These are phyloP conservation scores for Caenorhabditis uteleia DNA, from an alignment of 2,888 invertebrate species.

Conservation along the genomic window DNA sequence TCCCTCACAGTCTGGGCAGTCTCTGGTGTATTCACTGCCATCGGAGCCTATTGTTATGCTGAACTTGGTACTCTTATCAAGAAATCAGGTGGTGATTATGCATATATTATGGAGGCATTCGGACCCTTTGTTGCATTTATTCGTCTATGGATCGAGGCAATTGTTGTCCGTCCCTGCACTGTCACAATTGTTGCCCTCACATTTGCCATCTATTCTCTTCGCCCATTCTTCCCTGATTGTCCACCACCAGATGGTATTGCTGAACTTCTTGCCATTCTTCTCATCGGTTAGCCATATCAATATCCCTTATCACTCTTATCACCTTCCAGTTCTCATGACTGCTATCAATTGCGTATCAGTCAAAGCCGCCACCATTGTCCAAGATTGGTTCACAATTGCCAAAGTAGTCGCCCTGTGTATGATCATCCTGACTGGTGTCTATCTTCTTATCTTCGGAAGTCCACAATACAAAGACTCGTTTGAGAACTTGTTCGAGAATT, in stretches of 20 bases:
- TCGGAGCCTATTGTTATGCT: conserved; percentile 96
- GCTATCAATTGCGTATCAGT: conserved; percentile 98
- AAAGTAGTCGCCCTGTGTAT: conserved; percentile 84
- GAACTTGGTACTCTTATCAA: conserved; percentile 77
- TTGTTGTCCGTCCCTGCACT: conserved; percentile 87
- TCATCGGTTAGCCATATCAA: conserved; percentile 80
- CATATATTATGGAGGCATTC: conserved; percentile 95
- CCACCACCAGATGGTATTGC: conserved; percentile 87
- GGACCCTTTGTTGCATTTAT: conserved; percentile 96
- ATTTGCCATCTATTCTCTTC: conserved; percentile 92
- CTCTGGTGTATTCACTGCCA: conserved; percentile 93
- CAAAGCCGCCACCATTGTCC: conserved; percentile 89
- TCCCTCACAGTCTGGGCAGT: conserved; percentile 89
- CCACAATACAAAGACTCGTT: conserved; percentile 78
- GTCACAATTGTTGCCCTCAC: conserved; percentile 96
- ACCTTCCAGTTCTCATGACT: conserved; percentile 83
- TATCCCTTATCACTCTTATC: not conserved
- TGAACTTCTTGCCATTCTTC: conserved; percentile 86
- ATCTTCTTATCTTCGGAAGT: conserved; percentile 83
- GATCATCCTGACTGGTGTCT: conserved; percentile 89
- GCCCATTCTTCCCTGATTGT: conserved; percentile 94
- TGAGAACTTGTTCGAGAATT: conserved; percentile 83
- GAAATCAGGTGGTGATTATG: conserved; percentile 84
- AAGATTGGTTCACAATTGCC: conserved; percentile 96
- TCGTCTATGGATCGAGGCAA: conserved; percentile 95